Evolutionary conservation across 1,140 invertebrate species (phyloP).

Genomic region (Pseudomyrmex gracilis): DNA sequence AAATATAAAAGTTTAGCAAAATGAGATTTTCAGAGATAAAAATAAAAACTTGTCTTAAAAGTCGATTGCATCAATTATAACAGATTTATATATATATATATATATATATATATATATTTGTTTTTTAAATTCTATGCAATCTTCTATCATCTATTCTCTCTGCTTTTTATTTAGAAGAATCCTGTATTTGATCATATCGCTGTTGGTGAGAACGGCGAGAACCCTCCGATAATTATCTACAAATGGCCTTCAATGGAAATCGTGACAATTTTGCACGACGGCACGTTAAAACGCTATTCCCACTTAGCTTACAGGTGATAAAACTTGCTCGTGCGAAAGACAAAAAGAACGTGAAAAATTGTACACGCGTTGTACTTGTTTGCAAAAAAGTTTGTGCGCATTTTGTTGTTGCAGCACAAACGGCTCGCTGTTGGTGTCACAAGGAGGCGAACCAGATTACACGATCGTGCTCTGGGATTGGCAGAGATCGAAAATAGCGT

Average conservation of each 20-base stretch:
- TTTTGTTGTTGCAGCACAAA: conserved; percentile 89
- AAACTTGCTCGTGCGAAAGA: not conserved
- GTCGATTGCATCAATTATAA: not conserved
- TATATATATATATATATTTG: too few relatives aligned
- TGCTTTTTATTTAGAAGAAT: conserved; percentile 88
- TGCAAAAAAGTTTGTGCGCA: conserved; percentile 26
- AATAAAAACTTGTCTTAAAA: not conserved
- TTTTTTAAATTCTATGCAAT: not conserved
- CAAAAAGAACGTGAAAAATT: not conserved
- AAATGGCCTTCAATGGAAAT: conserved; percentile 92
- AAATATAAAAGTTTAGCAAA: not conserved
- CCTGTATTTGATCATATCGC: conserved; percentile 90
- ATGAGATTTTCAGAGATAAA: not conserved
- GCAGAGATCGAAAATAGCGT: conserved; percentile 90
- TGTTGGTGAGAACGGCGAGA: conserved; percentile 89
- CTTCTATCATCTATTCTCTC: too few relatives aligned
- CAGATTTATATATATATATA: too few relatives aligned
- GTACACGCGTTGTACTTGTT: not conserved
- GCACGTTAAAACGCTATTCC: conserved; percentile 90
- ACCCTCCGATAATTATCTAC: conserved; percentile 93
- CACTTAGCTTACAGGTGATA: conserved; percentile 91
- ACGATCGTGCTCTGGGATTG: conserved; percentile 96
- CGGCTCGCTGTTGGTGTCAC: conserved; percentile 92
- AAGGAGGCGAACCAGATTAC: conserved; percentile 94
- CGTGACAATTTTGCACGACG: conserved; percentile 89